phyloP scores from a whole-genome alignment of 2,113 vertebrate species.

The Cettia cetti region DNA sequence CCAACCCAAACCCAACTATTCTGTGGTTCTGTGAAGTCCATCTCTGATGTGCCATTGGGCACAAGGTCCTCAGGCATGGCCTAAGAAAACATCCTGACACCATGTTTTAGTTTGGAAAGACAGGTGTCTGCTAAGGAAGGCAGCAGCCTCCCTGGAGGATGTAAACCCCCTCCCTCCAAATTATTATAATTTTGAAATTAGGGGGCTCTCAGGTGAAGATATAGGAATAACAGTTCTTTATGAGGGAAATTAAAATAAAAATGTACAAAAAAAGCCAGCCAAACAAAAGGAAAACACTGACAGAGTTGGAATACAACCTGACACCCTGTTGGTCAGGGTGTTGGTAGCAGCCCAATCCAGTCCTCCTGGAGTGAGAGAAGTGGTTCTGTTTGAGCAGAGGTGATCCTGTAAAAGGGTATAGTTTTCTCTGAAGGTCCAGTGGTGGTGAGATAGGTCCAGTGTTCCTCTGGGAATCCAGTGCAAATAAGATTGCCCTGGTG shows the following conservation, averaged over 20 bases:
- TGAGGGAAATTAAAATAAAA: not conserved
- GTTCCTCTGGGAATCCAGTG: not conserved
- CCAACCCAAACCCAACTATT: not conserved
- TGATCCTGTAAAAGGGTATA: too few relatives aligned
- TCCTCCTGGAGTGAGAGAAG: too few relatives aligned
- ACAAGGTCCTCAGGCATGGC: not conserved
- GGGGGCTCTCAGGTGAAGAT: not conserved
- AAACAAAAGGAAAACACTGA: too few relatives aligned
- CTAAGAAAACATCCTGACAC: not conserved
- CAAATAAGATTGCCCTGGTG: not conserved
- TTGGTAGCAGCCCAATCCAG: too few relatives aligned
- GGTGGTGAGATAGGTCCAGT: not conserved
- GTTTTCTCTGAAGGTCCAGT: not conserved
- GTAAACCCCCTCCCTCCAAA: not conserved
- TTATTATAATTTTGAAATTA: not conserved
- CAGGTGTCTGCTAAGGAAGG: not conserved
- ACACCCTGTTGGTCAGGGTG: not conserved
- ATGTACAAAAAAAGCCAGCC: too few relatives aligned
- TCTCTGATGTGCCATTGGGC: accelerated
- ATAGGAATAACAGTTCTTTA: not conserved
- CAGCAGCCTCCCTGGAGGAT: not conserved
- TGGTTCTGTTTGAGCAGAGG: too few relatives aligned
- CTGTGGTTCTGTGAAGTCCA: not conserved
- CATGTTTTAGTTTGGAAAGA: not conserved
- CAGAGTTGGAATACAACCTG: not conserved